A percentile compares a stretch with the other conserved stretches of the same genome.
Conservation (phyloP, 2,888 invertebrate species). For the Idaea straminata region DNA sequence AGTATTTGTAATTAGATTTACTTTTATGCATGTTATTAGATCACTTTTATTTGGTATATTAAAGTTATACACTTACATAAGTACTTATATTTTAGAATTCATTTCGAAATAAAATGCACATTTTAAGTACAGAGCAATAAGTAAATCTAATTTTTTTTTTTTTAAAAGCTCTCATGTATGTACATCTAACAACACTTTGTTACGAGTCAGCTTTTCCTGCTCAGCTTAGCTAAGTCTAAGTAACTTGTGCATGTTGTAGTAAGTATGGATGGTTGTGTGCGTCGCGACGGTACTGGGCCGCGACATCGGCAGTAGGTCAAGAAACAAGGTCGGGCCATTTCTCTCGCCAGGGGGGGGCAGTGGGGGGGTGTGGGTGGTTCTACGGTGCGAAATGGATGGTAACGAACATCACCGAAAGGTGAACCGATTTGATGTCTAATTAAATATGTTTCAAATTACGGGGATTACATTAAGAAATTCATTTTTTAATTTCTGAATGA, state of each 20-base stretch:
- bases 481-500: no score
- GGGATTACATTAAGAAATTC: no score
- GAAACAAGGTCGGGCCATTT: conserved; percentile 77
- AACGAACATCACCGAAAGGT: neutral
- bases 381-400: neutral
- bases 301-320: conserved; percentile 77
- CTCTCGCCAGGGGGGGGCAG: conserved; percentile 46
- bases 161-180: neutral
- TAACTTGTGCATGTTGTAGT: neutral
- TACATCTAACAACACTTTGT: neutral
- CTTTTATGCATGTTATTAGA: no score
- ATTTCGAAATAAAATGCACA: no score
- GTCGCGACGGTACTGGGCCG: conserved; percentile 57
- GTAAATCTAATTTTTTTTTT: no score
- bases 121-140: no score
- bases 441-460: no score
- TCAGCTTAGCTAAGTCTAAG: neutral
- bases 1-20: no score
- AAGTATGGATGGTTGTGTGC: conserved; percentile 23
- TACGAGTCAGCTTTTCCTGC: neutral
- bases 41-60: no score
- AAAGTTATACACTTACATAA: no score
- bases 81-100: no score
- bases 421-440: neutral
- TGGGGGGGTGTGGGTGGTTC: conserved; percentile 40